A percentile compares a stretch with the other conserved stretches of the same genome.
Conservation (phyloP, 2,797 vertebrate genomes). For the Pseudomugil tenellus region DNA sequence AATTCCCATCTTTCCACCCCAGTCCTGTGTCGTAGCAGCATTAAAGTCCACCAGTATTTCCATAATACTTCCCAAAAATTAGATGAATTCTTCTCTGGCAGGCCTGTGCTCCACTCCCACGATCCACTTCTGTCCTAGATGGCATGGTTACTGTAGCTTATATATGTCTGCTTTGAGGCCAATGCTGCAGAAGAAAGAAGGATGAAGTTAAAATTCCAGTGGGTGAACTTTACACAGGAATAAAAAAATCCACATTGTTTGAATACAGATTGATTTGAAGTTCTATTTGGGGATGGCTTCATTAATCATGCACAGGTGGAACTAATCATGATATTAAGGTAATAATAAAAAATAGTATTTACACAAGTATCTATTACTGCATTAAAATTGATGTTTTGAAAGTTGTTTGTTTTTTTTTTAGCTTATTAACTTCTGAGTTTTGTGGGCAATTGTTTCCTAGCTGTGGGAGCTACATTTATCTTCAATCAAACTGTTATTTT, state of each 20-base stretch:
- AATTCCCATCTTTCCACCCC: slow-evolving; percentile 68
- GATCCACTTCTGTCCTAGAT: slow-evolving; percentile 81
- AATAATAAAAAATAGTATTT: slow-evolving; percentile 33
- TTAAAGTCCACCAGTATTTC: slow-evolving; percentile 49
- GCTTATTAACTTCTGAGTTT: not conserved
- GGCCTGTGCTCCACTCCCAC: slow-evolving; percentile 42
- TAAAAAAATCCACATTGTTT: slow-evolving; percentile 24
- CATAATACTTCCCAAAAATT: slow-evolving; percentile 43
- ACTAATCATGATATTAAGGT: slow-evolving; percentile 36
- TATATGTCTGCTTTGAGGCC: slow-evolving; percentile 95
- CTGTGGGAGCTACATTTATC: not conserved
- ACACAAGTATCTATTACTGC: not conserved
- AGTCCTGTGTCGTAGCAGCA: slow-evolving; percentile 38
- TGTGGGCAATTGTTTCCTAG: not conserved
- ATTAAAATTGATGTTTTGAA: slow-evolving; percentile 13
- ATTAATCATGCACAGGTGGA: slow-evolving; percentile 42
- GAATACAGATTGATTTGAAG: slow-evolving; percentile 41
- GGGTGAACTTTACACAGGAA: slow-evolving; percentile 23
- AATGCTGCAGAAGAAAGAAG: slow-evolving; percentile 77
- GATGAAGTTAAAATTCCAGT: slow-evolving; percentile 42
- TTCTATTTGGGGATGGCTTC: slow-evolving; percentile 45
- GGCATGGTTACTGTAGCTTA: slow-evolving; percentile 97
- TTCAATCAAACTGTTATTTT: not conserved
- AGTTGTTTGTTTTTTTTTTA: not conserved
- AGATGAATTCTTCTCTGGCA: slow-evolving; percentile 54